Evolutionary conservation across 2,888 invertebrate species (phyloP), one percentile per base, ranked within the genome.

Genomic region (Polyommatus icarus): DNA sequence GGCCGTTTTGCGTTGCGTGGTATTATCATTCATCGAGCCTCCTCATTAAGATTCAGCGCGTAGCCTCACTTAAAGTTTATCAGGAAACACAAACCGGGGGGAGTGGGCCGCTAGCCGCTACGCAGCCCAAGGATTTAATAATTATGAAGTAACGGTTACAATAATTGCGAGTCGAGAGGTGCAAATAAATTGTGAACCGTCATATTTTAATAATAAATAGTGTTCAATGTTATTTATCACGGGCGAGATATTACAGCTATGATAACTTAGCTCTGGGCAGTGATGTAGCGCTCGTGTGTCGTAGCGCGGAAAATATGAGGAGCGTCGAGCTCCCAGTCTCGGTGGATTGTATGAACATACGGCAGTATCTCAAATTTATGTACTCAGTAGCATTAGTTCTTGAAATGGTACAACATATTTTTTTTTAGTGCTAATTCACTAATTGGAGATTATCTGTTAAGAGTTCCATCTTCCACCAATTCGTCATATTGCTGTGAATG

Each of bases 91-190:
- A 29, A 32, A 29, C 67, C 18, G 12, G 15, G 67, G 67, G 67
- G 67, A 67, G 67, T 18, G 67, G 67, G 73, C 78, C 78, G 78
- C 76, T 78, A 78, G 20, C 77, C 78, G 78, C 76, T 78, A 78
- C 46, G 15, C 59, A 71, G 24, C 76, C 71, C 29, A 79, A 79
- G 78, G 77, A 79, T 78, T 78, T 71, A 61, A 72, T 80, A 80
- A 80, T 80, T 80, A 80, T 77, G 54, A 78, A 80, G 61, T 80
- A 79, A 79, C 80, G 79, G 79, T 71, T 40, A 78, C 61, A 72
- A 71, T 78, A 72, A 78, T 76, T 73, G 77, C 79, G 20, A 76
- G 54, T 54, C 20, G 10, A 71, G 77, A 72, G 59, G 72, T 76
- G 61, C 77, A 71, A 77, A 72, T 76, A 79, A 79, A 76, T 76